Conservation (phyloP, 2,797 vertebrate species). For the Coracias cyanogaster region DNA sequence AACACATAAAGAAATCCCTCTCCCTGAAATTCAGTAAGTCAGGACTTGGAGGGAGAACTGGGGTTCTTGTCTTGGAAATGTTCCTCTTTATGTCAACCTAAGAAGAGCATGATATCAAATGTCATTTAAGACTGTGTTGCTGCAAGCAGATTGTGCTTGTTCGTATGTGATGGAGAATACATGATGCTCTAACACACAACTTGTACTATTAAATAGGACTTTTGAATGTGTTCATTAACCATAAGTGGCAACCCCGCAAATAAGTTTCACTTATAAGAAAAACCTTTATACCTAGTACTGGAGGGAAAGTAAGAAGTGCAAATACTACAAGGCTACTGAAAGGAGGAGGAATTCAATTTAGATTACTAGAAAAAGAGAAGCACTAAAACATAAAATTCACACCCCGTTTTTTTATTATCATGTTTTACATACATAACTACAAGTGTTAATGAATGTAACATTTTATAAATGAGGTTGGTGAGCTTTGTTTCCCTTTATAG, state of each 20-base stretch:
- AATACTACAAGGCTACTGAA: neutral
- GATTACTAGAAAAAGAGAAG: conserved; percentile 10
- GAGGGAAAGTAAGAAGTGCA: neutral
- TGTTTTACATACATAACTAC: neutral
- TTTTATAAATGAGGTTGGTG: conserved; percentile 44
- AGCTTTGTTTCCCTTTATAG: conserved; percentile 57
- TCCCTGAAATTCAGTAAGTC: conserved; percentile 26
- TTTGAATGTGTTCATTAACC: neutral
- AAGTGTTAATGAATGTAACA: conserved; percentile 21
- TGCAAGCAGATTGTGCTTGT: neutral
- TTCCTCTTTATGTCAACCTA: neutral
- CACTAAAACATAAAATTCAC: conserved; percentile 34
- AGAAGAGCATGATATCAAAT: neutral
- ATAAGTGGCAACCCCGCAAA: neutral
- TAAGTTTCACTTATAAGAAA: neutral
- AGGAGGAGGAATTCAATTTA: neutral
- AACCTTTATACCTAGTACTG: neutral
- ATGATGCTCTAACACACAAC: neutral
- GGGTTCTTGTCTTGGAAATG: neutral
- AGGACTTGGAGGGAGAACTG: neutral
- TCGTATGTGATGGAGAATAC: neutral
- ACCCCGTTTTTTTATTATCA: neutral
- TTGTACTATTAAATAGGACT: neutral
- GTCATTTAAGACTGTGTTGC: neutral
- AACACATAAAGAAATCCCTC: conserved; percentile 19